Base-by-base conservation (phyloP, 2,797 vertebrate genomes). In the Hyperoplus lanceolatus region DNA sequence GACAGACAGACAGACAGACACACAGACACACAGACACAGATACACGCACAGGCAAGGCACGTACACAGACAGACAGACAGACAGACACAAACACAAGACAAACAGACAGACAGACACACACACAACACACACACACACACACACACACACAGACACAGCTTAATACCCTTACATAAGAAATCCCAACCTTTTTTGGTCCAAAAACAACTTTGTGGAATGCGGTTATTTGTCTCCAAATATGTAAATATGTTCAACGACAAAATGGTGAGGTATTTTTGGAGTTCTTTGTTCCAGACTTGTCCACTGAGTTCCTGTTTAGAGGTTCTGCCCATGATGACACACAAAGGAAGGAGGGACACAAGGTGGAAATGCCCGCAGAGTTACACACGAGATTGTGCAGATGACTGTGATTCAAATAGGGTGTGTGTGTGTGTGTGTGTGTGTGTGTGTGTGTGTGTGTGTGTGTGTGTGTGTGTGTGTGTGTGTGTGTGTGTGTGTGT, bases 261-360 rank as follows among this genome's bases (percentile, higher is more conserved):
- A 36, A 29, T 6, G 0, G 8, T 29, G 46, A 41, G 54, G 8
- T 81, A 71, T 89, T 82, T 86, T 67, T 77, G 55, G 55, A 54
- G 16, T 42, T 59, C 75, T 76, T 79, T 86, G 84, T 86, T 88
- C 76, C 83, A 75, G 43, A 69, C 85, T 78, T 59, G 64, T 73
- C 72, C 61, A 5, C 0, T 66, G 41, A 6, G 9, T 83, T 89
- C 87, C 86, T 80, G 85, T 84, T 87, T 78, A 68, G 60, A 9
- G 77, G 42, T 15, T 9, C 57, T 14, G 49, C 56, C 56, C 43
- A 11, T 50, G 8, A 2, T 73, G 71, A 1, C 2, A 16, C 56
- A 87, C 87, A 91, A 87, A 90, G 73, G 77, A 18, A 73, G 77
- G 38, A 69, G 75, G 85, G 85, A 85, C 73, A 64, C 3, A 36